Percentiles rank a stretch among this genome's conserved stretches.
Evolutionary conservation across 2,888 invertebrate species (phyloP).

Genomic region (Ophioninae sp.): DNA sequence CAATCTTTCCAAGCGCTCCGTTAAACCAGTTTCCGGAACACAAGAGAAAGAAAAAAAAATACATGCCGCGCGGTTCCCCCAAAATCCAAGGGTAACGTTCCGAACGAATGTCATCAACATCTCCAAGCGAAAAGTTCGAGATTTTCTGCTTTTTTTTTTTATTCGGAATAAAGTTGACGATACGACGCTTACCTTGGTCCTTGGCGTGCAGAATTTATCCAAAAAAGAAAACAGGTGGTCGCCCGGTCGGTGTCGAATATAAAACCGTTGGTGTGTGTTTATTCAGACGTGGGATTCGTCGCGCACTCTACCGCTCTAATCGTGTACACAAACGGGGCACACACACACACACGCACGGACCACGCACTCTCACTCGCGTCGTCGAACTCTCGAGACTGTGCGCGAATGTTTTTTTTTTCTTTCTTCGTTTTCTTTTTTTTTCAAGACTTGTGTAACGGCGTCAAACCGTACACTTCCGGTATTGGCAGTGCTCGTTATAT

Average conservation of each 20-base stretch:
- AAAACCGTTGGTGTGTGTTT: not conserved
- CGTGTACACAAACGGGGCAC: not conserved
- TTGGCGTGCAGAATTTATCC: not conserved
- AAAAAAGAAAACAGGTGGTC: not conserved
- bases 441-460: not conserved
- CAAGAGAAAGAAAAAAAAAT: conserved; percentile 29
- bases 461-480: not conserved
- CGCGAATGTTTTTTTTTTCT: not conserved
- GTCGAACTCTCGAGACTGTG: not conserved
- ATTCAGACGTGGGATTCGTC: not conserved
- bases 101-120: not conserved
- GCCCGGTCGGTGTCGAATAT: not conserved
- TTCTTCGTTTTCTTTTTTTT: too few relatives aligned
- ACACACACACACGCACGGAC: not conserved
- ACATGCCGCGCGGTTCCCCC: not conserved
- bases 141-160: not conserved
- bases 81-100: conserved; percentile 30
- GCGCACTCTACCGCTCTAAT: not conserved
- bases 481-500: not conserved
- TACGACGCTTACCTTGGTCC: not conserved
- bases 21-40: conserved; percentile 48
- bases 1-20: not conserved
- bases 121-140: not conserved
- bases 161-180: not conserved
- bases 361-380: not conserved